These are phyloP conservation scores for Tinea trinotella DNA, from an alignment of 2,888 invertebrate genomes.

Conservation along the genomic window DNA sequence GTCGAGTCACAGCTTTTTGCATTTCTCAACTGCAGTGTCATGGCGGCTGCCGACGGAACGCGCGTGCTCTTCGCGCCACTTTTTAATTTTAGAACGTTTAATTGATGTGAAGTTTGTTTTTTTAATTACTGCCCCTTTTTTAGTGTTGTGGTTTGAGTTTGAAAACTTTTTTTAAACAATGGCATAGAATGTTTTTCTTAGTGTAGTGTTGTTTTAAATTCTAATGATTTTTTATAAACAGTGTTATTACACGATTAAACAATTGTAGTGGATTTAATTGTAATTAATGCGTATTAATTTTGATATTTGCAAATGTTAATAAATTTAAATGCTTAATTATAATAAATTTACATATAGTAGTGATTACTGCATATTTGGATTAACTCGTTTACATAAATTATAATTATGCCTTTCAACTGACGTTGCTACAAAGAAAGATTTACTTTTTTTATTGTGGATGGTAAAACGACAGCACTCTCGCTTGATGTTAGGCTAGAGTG, in stretches of 20 bases:
- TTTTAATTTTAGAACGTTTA: conserved; percentile 7
- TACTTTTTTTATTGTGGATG: no score
- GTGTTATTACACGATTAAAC: neutral
- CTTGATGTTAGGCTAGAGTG: no score
- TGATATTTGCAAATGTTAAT: neutral
- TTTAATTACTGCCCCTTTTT: neutral
- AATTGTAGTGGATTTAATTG: conserved; percentile 1
- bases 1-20: conserved; percentile 8
- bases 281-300: neutral
- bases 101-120: neutral
- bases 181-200: neutral
- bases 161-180: neutral
- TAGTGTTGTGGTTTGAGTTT: conserved; percentile 1
- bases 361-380: neutral
- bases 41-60: conserved; percentile 51
- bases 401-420: neutral
- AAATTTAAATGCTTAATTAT: neutral
- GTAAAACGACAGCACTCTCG: no score
- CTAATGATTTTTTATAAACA: neutral
- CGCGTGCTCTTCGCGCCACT: conserved; percentile 35
- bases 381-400: neutral
- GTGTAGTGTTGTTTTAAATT: neutral
- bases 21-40: conserved; percentile 43
- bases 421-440: no score
- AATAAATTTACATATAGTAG: neutral